phyloP scores from a whole-genome alignment of 1,140 invertebrate genomes.

The Diorhabda sublineata region DNA sequence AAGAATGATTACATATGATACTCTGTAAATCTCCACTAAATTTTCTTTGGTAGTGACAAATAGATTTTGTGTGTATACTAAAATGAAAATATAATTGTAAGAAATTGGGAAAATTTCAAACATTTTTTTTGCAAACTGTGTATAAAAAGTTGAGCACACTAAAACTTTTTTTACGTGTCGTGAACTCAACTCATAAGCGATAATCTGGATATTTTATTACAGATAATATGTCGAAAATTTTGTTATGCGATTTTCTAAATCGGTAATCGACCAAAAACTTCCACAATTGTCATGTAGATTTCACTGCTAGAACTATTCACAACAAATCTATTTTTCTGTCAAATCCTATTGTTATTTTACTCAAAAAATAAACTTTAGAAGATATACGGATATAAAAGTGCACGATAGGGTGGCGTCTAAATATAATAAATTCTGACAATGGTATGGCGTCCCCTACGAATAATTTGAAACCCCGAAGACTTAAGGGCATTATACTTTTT shows the following conservation, averaged over 20 bases:
- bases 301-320: background rate
- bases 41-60: too few species aligned
- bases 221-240: too few species aligned
- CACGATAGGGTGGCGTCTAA: conserved; percentile 9
- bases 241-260: background rate
- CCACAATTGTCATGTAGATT: background rate
- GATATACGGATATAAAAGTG: background rate
- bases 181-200: too few species aligned
- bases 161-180: too few species aligned
- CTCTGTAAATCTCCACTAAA: too few species aligned
- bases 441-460: background rate
- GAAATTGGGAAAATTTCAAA: too few species aligned
- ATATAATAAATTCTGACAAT: conserved; percentile 8
- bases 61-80: too few species aligned
- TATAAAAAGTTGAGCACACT: too few species aligned
- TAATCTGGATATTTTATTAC: too few species aligned
- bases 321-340: conserved; percentile 1
- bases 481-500: conserved; percentile 1
- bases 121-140: too few species aligned
- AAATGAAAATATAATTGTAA: too few species aligned
- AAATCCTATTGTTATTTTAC: background rate
- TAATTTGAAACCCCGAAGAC: conserved; percentile 4
- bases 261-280: background rate
- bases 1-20: too few species aligned
- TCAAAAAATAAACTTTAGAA: background rate